Conservation (phyloP, 1,140 invertebrate species). For the Brachionus paranguensis region DNA sequence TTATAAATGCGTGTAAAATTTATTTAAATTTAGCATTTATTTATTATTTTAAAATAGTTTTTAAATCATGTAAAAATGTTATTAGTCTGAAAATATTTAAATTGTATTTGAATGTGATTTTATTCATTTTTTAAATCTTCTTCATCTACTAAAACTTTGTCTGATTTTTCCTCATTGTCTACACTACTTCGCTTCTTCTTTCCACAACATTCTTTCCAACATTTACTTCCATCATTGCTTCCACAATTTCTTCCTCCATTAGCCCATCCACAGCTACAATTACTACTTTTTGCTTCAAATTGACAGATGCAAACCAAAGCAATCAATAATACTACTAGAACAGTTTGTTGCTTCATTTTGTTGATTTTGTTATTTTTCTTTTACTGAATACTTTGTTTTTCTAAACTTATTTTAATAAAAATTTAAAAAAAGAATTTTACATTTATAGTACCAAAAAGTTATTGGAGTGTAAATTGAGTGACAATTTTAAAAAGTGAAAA, state of each 20-base stretch:
- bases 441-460: too few relatives aligned
- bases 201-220: not conserved
- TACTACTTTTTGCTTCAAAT: not conserved
- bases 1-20: too few relatives aligned
- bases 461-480: too few relatives aligned
- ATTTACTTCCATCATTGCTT: not conserved
- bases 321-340: not conserved
- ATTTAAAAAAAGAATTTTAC: too few relatives aligned
- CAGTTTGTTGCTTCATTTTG: not conserved
- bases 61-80: too few relatives aligned
- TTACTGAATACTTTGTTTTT: too few relatives aligned
- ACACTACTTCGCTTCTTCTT: not conserved
- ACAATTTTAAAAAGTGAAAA: too few relatives aligned
- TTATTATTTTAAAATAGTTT: too few relatives aligned
- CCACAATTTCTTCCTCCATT: not conserved
- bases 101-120: too few relatives aligned
- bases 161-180: not conserved
- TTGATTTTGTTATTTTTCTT: not conserved
- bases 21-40: too few relatives aligned
- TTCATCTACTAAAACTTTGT: not conserved
- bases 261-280: not conserved
- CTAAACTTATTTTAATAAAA: too few relatives aligned
- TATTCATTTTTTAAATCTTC: not conserved
- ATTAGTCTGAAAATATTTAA: not conserved
- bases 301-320: not conserved